These are phyloP conservation scores for Galeopterus variegatus DNA, from an alignment of 2,113 vertebrate genomes.

Conservation along the genomic window DNA sequence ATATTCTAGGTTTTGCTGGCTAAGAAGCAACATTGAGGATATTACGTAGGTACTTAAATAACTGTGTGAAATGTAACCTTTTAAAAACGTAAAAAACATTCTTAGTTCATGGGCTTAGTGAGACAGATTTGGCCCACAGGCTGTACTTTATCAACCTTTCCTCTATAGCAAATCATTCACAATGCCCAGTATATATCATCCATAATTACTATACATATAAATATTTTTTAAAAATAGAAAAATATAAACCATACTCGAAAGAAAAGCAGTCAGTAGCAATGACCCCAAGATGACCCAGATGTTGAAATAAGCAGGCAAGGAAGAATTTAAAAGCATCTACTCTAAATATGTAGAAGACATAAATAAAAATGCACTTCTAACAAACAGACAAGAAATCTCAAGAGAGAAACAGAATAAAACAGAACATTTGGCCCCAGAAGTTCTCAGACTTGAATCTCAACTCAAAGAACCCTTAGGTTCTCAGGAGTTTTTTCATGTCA, in stretches of 20 bases:
- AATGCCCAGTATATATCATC: background rate
- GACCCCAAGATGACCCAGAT: background rate
- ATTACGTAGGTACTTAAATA: no score
- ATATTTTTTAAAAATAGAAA: conserved; percentile 11
- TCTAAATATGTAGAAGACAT: conserved; percentile 13
- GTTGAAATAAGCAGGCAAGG: background rate
- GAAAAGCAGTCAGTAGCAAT: background rate
- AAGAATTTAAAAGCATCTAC: background rate
- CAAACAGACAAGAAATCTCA: background rate
- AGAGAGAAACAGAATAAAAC: no score
- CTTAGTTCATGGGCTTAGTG: no score
- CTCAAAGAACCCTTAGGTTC: background rate
- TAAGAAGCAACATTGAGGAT: no score
- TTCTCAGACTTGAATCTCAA: background rate
- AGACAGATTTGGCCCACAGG: no score
- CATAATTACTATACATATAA: background rate
- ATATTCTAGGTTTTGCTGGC: no score
- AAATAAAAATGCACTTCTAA: conserved; percentile 32
- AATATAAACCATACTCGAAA: conserved; percentile 21
- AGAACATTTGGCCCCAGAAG: no score
- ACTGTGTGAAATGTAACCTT: no score
- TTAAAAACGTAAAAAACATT: no score
- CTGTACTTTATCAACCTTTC: no score
- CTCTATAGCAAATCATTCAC: background rate
- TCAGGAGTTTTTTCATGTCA: background rate